These are phyloP conservation scores for Meandrina meandrites DNA, from an alignment of 92 coral and sea anemone genomes.

Conservation along the genomic window DNA sequence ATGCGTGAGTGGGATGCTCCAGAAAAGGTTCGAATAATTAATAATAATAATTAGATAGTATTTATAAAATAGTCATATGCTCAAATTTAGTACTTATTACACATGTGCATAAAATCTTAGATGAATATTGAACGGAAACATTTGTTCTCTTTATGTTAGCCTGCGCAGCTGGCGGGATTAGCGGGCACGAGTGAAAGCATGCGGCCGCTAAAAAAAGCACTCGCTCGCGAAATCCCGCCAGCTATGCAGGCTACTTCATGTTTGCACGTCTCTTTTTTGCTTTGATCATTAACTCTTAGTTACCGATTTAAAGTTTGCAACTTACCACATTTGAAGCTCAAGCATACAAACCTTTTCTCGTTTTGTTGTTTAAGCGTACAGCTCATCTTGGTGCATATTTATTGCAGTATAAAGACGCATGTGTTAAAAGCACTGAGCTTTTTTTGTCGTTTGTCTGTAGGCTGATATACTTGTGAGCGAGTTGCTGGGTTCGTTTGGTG, in stretches of 20 bases:
- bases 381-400: neutral
- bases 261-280: neutral
- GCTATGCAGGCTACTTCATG: no score
- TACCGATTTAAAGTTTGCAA: no score
- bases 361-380: neutral
- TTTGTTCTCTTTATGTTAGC: neutral
- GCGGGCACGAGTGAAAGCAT: no score
- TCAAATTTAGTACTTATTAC: neutral
- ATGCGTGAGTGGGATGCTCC: constrained; percentile 99
- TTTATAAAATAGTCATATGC: neutral
- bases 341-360: neutral
- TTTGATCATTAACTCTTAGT: neutral
- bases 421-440: no score
- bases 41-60: no score
- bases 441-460: constrained; percentile 43
- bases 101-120: no score
- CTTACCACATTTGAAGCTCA: neutral
- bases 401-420: no score
- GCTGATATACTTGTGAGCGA: constrained; percentile 99
- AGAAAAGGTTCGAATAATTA: constrained; percentile 71
- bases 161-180: no score
- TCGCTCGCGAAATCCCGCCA: no score
- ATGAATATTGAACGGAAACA: no score
- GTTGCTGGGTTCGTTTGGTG: constrained; percentile 96
- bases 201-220: no score